These are phyloP conservation scores for Romanogobio albipinnatus DNA, from an alignment of 2,113 vertebrate genomes.

Conservation along the genomic window DNA sequence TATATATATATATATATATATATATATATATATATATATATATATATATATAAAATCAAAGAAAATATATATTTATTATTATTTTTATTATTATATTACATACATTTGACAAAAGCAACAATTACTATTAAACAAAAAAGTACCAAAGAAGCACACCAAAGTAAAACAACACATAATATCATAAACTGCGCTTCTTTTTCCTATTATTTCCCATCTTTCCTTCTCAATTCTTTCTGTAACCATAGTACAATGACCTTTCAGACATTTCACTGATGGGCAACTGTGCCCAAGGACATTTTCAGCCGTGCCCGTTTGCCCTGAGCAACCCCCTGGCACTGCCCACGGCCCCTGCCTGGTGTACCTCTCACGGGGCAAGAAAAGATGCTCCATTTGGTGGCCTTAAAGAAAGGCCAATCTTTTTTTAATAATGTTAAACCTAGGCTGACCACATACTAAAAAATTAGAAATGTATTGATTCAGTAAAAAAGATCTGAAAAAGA, in stretches of 20 bases:
- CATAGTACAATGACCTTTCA: not conserved
- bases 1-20: too few species aligned
- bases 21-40: too few species aligned
- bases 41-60: too few species aligned
- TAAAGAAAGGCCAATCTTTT: not conserved
- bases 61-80: too few species aligned
- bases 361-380: not conserved
- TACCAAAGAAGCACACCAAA: not conserved
- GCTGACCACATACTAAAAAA: not conserved
- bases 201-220: not conserved
- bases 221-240: not conserved
- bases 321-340: conserved; percentile 38
- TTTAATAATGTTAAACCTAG: conserved; percentile 6
- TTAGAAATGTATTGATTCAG: conserved; percentile 1
- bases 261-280: conserved; percentile 19
- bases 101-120: too few species aligned
- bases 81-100: too few species aligned
- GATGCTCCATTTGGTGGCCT: conserved; percentile 18
- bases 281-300: conserved; percentile 27
- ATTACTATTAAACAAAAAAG: not conserved
- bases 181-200: not conserved
- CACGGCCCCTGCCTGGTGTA: not conserved
- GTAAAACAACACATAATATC: not conserved
- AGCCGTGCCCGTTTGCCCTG: conserved; percentile 23
- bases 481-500: not conserved